A percentile compares a stretch with the other conserved stretches of the same genome.
Evolutionary conservation across 2,113 vertebrate genomes (phyloP).

Genomic region (Maccullochella peelii): DNA sequence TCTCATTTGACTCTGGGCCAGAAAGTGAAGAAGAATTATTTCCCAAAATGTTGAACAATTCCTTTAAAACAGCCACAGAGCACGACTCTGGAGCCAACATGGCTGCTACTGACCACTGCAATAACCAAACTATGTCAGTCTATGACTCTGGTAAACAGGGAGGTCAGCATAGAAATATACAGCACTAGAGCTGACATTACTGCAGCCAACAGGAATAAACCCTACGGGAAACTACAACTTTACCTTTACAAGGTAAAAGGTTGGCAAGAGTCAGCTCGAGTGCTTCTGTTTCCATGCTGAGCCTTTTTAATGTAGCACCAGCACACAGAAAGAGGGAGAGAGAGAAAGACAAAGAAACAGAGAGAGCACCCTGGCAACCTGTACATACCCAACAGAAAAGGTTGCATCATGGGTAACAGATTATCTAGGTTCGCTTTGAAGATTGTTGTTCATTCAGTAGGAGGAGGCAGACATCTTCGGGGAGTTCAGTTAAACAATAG

Average conservation of each 20-base stretch:
- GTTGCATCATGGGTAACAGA: constrained; percentile 84
- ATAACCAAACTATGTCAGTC: constrained; percentile 54
- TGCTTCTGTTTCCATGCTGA: constrained; percentile 42
- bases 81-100: not conserved
- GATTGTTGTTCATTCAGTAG: constrained; percentile 84
- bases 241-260: no score
- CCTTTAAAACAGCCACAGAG: not conserved
- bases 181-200: constrained; percentile 36
- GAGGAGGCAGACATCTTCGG: constrained; percentile 58
- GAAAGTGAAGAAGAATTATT: not conserved
- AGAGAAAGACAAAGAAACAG: constrained; percentile 35
- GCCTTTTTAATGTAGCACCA: constrained; percentile 83
- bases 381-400: constrained; percentile 78
- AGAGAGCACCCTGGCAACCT: constrained; percentile 69
- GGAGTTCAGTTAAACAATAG: constrained; percentile 52
- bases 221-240: not conserved
- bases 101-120: not conserved
- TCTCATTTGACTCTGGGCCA: not conserved
- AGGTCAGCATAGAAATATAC: constrained; percentile 38
- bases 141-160: constrained; percentile 47
- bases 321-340: constrained; percentile 68
- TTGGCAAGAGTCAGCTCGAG: constrained; percentile 20
- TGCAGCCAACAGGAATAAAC: constrained; percentile 25
- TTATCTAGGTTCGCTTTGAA: constrained; percentile 85
- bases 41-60: not conserved